Conservation (phyloP, 2,113 vertebrate genomes). For the Panurus biarmicus region DNA sequence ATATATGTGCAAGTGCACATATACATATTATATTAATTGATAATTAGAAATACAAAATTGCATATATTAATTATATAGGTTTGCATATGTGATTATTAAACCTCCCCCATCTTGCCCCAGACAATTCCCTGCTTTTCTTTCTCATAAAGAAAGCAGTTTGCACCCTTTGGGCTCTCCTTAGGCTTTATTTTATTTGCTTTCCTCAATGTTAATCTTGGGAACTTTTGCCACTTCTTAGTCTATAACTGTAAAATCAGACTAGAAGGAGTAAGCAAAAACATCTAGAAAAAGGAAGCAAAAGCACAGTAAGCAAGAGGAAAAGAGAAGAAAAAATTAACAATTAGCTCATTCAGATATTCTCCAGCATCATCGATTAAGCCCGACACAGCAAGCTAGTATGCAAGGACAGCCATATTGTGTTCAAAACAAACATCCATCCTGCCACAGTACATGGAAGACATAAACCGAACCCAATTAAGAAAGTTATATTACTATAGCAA, state of each 20-base stretch:
- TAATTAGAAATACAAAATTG: neutral
- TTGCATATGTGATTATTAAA: neutral
- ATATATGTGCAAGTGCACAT: constrained; percentile 36
- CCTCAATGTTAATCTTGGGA: constrained; percentile 17
- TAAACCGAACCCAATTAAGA: constrained; percentile 54
- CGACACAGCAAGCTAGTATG: constrained; percentile 65
- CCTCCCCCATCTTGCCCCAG: neutral
- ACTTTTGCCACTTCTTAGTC: constrained; percentile 43
- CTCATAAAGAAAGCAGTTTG: constrained; percentile 20
- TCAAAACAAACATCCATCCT: constrained; percentile 48
- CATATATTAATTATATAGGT: neutral
- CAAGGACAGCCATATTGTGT: constrained; percentile 39
- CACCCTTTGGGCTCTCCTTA: neutral
- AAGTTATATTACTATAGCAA: neutral
- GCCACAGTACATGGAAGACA: constrained; percentile 37
- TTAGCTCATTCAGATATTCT: constrained; percentile 67
- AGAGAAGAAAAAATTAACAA: constrained; percentile 68
- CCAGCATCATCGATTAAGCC: constrained; percentile 54
- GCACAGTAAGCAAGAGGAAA: constrained; percentile 73
- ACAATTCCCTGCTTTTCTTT: neutral
- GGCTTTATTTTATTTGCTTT: neutral
- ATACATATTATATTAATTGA: neutral
- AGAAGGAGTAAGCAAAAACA: constrained; percentile 68
- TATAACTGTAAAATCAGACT: constrained; percentile 60
- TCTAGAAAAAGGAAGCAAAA: constrained; percentile 75